Evolutionary conservation across 2,888 invertebrate genomes (phyloP).

Genomic region (Globia sparganii): DNA sequence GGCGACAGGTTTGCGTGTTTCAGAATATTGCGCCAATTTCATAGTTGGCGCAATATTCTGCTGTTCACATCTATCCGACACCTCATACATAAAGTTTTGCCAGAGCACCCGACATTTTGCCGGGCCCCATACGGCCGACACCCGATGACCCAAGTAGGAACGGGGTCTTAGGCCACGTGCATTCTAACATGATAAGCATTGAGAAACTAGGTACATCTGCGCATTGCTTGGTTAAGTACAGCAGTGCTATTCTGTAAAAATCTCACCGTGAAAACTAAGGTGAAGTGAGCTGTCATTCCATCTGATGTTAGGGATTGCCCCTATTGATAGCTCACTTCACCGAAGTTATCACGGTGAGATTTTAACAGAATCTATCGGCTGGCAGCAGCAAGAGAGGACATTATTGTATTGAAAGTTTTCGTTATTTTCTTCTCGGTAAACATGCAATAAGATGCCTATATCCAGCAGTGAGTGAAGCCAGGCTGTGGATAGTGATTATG

Average conservation of each 20-base stretch:
- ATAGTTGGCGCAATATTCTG: no score
- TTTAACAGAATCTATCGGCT: no score
- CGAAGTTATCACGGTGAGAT: no score
- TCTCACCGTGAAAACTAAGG: no score
- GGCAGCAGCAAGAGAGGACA: no score
- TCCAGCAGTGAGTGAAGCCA: background rate
- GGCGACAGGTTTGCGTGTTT: constrained; percentile 30
- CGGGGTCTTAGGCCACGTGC: background rate
- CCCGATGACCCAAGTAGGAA: background rate
- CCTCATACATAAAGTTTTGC: background rate
- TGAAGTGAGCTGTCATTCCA: no score
- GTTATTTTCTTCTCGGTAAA: background rate
- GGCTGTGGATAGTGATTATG: background rate
- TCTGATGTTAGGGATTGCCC: no score
- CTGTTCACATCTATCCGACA: no score
- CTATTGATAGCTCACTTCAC: no score
- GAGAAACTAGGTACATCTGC: background rate
- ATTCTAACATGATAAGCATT: background rate
- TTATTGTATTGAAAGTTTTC: background rate
- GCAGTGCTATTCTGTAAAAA: no score
- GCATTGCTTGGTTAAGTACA: background rate
- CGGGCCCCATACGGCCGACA: background rate
- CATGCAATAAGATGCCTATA: background rate
- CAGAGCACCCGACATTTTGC: background rate
- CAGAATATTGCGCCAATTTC: background rate